Evolutionary conservation across 2,797 vertebrate genomes (phyloP), one percentile per base, ranked within the genome.

Genomic region (Hydrophis major): DNA sequence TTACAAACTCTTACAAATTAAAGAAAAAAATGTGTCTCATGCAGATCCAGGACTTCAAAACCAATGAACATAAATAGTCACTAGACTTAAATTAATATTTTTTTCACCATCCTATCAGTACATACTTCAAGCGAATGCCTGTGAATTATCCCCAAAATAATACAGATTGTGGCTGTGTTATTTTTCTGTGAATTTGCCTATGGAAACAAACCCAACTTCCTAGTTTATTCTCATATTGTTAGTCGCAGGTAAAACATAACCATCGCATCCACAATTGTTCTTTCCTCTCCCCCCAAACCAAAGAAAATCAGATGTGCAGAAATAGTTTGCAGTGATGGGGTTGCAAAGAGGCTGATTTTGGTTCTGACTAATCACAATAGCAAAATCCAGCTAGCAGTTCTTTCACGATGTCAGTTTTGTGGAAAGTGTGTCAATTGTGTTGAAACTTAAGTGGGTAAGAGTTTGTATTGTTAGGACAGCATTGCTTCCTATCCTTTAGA

Each of bases 91-190:
- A 89, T 66, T 13, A 37, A 28, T 61, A n/a, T 66, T 6, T 28
- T 61, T 93, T 86, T 12, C 14, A 42, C 87, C 20, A 69, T 90
- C 94, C 3, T 57, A 57, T 11, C 53, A 92, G 25, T 28, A n/a
- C 56, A 50, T 18, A 3, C 16, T 61, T 53, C n/a, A 2, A 86
- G 16, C 22, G 10, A 88, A 69, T 28, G 47, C 28, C 37, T n/a
- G 13, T 53, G 25, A 69, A 28, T 91, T 94, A 95, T 98, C 97
- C 12, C 10, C 16, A 60, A 97, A 96, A 97, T 97, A n/a, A 96
- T 96, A 90, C 92, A 91, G 88, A 90, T 89, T 95, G 94, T 42
- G 86, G 11, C 83, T 42, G 1, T 74, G 28, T 7, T 0, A 0
- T 8, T 13, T 1, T 10, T 2, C 16, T 25, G 89, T 93, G 90